A percentile compares a stretch with the other conserved stretches of the same genome.
phyloP scores from a whole-genome alignment of 2,888 invertebrate genomes.

The Macrosoma leucophasiata region DNA sequence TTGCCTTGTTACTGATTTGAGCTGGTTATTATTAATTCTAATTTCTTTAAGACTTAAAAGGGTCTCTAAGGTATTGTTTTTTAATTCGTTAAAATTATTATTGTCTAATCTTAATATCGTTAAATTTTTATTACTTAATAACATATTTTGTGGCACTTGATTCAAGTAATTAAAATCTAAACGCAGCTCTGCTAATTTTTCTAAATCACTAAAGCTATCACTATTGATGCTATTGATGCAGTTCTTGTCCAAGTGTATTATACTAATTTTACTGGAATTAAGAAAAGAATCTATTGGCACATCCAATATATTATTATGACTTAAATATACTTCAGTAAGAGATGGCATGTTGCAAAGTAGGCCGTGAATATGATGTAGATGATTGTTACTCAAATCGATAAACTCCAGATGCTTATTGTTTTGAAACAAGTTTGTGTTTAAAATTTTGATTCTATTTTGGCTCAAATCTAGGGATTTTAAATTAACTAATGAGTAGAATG shows the following conservation, averaged over 20 bases:
- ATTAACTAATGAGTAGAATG: slow-evolving; percentile 84
- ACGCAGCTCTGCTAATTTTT: slow-evolving; percentile 86
- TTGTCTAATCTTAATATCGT: slow-evolving; percentile 89
- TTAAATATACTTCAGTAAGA: slow-evolving; percentile 85
- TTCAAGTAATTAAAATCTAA: slow-evolving; percentile 90
- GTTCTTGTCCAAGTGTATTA: slow-evolving; percentile 90
- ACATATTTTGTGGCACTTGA: slow-evolving; percentile 85
- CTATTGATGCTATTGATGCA: slow-evolving; percentile 88
- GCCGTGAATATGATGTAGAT: slow-evolving; percentile 89
- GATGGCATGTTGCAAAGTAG: slow-evolving; percentile 88
- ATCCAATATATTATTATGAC: slow-evolving; percentile 92
- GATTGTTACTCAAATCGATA: slow-evolving; percentile 91
- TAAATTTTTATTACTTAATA: slow-evolving; percentile 84
- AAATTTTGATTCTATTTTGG: slow-evolving; percentile 88
- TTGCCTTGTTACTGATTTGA: slow-evolving; percentile 82
- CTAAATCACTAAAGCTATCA: slow-evolving; percentile 84
- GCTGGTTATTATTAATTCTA: slow-evolving; percentile 87
- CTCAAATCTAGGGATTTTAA: slow-evolving; percentile 91
- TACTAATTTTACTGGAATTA: slow-evolving; percentile 84
- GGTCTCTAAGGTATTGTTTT: slow-evolving; percentile 86
- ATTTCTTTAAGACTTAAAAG: slow-evolving; percentile 84
- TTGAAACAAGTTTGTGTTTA: slow-evolving; percentile 86
- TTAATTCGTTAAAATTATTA: slow-evolving; percentile 86
- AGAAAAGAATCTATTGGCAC: slow-evolving; percentile 88
- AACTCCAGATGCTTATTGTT: slow-evolving; percentile 85